phyloP scores from a whole-genome alignment of 2,888 invertebrate species.

The Ochropleura leucogaster region DNA sequence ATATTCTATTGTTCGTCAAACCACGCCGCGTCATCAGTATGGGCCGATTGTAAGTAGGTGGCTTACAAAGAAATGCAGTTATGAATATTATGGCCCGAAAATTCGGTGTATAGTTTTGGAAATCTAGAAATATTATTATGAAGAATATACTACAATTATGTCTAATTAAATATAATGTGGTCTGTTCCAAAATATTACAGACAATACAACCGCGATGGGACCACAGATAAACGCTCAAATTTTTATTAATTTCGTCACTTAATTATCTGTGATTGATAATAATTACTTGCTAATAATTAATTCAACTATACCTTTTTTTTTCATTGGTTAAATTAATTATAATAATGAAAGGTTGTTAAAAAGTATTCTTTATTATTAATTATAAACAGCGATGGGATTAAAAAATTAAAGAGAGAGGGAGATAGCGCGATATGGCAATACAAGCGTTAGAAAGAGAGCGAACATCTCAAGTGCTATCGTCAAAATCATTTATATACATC shows the following conservation, averaged over 20 bases:
- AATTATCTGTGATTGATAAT: conserved; percentile 14
- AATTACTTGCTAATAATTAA: conserved; percentile 16
- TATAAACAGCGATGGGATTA: not conserved
- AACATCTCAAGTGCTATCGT: not conserved
- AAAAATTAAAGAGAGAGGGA: not conserved
- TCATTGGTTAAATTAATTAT: conserved; percentile 2
- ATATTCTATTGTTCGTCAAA: conserved; percentile 6
- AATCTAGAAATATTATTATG: conserved; percentile 28
- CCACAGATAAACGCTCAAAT: conserved; percentile 64
- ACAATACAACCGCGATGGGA: conserved; percentile 53
- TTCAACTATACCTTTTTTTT: not conserved
- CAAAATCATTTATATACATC: conserved; percentile 36
- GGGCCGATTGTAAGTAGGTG: not conserved
- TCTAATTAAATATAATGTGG: conserved; percentile 27
- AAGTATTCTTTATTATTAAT: conserved; percentile 22
- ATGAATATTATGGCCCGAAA: conserved; percentile 43
- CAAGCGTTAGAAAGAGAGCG: conserved; percentile 1
- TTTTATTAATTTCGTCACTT: conserved; percentile 26
- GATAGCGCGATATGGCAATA: conserved; percentile 1
- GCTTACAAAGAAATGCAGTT: conserved; percentile 26
- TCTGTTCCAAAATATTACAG: conserved; percentile 37
- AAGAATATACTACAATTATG: conserved; percentile 32
- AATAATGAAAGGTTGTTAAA: conserved; percentile 16
- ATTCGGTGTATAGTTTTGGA: conserved; percentile 46
- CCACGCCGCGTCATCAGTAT: conserved; percentile 29